These are phyloP conservation scores for Acronicta aceris DNA, from an alignment of 2,888 invertebrate genomes.

Conservation along the genomic window DNA sequence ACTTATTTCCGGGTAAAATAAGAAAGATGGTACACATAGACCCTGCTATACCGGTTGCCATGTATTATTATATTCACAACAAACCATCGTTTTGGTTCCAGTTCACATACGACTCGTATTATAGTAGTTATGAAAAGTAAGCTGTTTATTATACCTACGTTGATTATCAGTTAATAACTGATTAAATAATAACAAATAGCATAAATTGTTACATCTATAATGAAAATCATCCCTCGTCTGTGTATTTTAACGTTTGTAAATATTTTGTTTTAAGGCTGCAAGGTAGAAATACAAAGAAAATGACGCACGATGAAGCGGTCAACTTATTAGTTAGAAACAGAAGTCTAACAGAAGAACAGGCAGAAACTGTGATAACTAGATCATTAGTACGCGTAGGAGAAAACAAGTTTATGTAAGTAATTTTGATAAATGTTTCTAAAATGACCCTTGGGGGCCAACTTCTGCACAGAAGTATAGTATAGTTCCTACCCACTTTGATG, in stretches of 20 bases:
- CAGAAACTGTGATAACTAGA: slow-evolving; percentile 82
- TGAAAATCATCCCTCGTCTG: no score
- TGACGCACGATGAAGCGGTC: slow-evolving; percentile 75
- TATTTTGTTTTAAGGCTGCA: slow-evolving; percentile 57
- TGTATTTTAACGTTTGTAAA: not conserved
- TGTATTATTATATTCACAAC: slow-evolving; percentile 61
- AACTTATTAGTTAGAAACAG: slow-evolving; percentile 77
- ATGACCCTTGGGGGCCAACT: no score
- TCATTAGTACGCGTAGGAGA: slow-evolving; percentile 75
- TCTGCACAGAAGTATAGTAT: no score
- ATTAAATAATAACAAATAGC: no score
- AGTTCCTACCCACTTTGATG: no score
- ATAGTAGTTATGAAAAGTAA: slow-evolving; percentile 69
- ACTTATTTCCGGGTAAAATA: slow-evolving; percentile 84
- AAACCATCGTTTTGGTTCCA: slow-evolving; percentile 56
- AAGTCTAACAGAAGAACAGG: slow-evolving; percentile 80
- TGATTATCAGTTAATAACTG: not conserved
- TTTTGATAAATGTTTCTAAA: not conserved
- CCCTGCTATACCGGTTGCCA: slow-evolving; percentile 56
- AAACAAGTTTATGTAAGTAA: slow-evolving; percentile 76
- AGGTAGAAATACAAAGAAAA: slow-evolving; percentile 55
- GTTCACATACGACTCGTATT: slow-evolving; percentile 66
- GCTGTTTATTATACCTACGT: not conserved
- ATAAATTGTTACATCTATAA: no score
- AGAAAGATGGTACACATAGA: slow-evolving; percentile 80